These are phyloP conservation scores for Amyelois transitella DNA, from an alignment of 1,140 invertebrate genomes.

Conservation along the genomic window DNA sequence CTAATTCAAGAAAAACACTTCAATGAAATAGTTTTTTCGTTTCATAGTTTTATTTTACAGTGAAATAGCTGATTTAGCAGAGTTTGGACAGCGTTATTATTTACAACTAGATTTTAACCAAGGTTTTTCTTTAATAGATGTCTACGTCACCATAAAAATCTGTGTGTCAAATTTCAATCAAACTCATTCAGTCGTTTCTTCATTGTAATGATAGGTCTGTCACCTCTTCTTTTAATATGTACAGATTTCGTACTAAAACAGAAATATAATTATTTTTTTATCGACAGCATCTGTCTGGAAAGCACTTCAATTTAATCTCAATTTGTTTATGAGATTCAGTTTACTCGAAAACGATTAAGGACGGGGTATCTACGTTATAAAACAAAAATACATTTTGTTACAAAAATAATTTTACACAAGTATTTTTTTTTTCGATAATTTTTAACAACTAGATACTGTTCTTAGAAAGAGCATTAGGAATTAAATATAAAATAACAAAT, in stretches of 20 bases:
- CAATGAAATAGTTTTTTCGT: constrained; percentile 29
- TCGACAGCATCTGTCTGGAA: constrained; percentile 65
- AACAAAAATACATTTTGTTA: not conserved
- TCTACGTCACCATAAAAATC: no score
- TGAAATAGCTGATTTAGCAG: constrained; percentile 23
- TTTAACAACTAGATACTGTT: no score
- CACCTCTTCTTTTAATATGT: no score
- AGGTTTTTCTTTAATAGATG: no score
- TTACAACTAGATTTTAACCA: no score
- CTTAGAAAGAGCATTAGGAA: no score
- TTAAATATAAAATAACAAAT: no score
- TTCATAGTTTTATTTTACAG: constrained; percentile 24
- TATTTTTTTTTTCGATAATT: no score
- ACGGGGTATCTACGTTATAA: constrained; percentile 10
- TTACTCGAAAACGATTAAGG: constrained; percentile 3
- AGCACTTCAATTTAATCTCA: constrained; percentile 52
- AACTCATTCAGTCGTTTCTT: no score
- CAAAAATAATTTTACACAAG: constrained; percentile 7
- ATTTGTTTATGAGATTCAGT: constrained; percentile 17
- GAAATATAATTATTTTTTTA: constrained; percentile 40
- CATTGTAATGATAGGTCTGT: no score
- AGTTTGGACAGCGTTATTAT: constrained; percentile 39
- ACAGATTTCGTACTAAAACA: constrained; percentile 26
- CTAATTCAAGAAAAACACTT: constrained; percentile 45
- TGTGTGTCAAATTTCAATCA: no score